These are phyloP conservation scores for Axis porcinus DNA, from an alignment of 2,113 vertebrate genomes.

Conservation along the genomic window DNA sequence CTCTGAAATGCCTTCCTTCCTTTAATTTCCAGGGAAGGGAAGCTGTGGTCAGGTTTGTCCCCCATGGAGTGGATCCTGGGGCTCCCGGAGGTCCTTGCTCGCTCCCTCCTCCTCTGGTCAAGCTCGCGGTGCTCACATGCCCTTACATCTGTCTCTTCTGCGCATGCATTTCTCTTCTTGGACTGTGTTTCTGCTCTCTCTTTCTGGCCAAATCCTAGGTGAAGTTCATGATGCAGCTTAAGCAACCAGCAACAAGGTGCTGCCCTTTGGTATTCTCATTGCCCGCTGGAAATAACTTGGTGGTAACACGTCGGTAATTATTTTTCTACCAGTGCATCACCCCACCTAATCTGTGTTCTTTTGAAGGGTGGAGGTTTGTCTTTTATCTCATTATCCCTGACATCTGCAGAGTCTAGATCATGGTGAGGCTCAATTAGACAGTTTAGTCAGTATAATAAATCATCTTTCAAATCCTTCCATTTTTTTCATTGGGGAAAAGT, in stretches of 20 bases:
- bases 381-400: not conserved
- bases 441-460: not conserved
- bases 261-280: not conserved
- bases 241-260: not conserved
- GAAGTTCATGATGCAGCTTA: not conserved
- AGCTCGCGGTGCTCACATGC: rapidly evolving
- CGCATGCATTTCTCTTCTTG: not conserved
- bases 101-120: no score
- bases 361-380: not conserved
- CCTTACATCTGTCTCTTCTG: not conserved
- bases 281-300: not conserved
- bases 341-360: not conserved
- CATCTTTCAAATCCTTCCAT: not conserved
- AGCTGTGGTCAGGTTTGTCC: not conserved
- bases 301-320: not conserved
- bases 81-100: not conserved
- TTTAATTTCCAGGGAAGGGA: not conserved
- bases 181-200: not conserved
- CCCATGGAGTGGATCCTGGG: rapidly evolving
- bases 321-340: not conserved
- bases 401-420: not conserved
- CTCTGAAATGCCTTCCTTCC: not conserved
- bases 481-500: not conserved
- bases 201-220: not conserved
- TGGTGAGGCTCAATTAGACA: not conserved